Percentiles rank a stretch among this genome's conserved stretches.
Conservation (phyloP, 2,113 vertebrate species). For the Ptilorrhoa leucosticta region DNA sequence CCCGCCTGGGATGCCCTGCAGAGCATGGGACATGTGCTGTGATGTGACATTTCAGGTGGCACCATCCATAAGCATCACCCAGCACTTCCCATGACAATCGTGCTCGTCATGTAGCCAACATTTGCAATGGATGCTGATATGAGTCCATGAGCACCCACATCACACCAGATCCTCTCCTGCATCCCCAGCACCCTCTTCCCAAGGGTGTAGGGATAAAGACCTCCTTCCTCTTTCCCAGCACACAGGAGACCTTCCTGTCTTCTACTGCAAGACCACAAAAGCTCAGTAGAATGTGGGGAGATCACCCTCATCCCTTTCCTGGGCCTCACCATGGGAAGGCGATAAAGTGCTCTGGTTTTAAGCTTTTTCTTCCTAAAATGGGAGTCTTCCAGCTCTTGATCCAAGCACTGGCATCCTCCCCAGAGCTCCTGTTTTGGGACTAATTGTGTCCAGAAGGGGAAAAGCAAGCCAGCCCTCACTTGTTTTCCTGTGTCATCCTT, state of each 20-base stretch:
- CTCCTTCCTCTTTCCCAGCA: neutral
- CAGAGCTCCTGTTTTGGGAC: slow-evolving; percentile 20
- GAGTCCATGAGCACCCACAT: neutral
- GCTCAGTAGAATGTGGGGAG: neutral
- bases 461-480: neutral
- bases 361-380: slow-evolving; percentile 55
- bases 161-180: neutral
- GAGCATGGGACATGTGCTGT: neutral
- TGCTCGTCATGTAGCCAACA: accelerated
- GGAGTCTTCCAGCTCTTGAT: slow-evolving; percentile 18
- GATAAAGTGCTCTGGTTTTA: neutral
- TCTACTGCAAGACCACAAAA: neutral
- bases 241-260: neutral
- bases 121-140: neutral
- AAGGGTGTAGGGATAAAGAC: neutral
- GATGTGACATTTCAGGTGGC: neutral
- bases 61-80: neutral
- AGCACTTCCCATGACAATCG: neutral
- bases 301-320: neutral
- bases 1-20: neutral
- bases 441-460: slow-evolving; percentile 1
- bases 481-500: neutral
- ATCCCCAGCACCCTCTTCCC: neutral
- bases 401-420: slow-evolving; percentile 8
- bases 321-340: neutral